Conservation (phyloP, 1,140 invertebrate genomes). For the Heliothis subflexa region DNA sequence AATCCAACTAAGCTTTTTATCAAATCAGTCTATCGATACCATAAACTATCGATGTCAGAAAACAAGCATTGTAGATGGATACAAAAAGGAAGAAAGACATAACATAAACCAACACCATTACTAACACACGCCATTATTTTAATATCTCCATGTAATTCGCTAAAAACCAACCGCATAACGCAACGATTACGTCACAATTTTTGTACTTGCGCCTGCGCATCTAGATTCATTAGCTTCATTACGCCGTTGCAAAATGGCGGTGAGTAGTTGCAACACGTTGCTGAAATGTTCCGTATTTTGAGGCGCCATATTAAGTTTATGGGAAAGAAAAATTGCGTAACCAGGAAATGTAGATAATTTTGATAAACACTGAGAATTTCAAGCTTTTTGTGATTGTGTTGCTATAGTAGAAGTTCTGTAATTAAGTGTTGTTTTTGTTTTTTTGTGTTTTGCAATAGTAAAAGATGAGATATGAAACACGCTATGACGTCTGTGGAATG, state of each 20-base stretch:
- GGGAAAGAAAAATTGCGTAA: constrained; percentile 33
- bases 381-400: constrained; percentile 32
- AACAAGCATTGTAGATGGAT: neutral
- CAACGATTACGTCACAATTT: constrained; percentile 64
- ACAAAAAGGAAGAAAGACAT: neutral
- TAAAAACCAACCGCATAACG: constrained; percentile 43
- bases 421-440: constrained; percentile 19
- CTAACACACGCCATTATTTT: constrained; percentile 29
- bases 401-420: neutral
- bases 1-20: no score
- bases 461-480: neutral
- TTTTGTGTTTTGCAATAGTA: neutral
- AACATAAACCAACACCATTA: neutral
- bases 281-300: constrained; percentile 52
- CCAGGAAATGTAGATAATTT: constrained; percentile 22
- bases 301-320: constrained; percentile 24
- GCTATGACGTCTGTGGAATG: neutral
- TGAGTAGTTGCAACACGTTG: constrained; percentile 56
- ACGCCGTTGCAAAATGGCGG: constrained; percentile 59
- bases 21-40: no score
- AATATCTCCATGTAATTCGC: constrained; percentile 28
- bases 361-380: constrained; percentile 20
- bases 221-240: constrained; percentile 68
- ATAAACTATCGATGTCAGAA: no score
- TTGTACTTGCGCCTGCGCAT: constrained; percentile 60